These are phyloP conservation scores for Calidris pugnax DNA, from an alignment of 2,113 vertebrate genomes.

Conservation along the genomic window DNA sequence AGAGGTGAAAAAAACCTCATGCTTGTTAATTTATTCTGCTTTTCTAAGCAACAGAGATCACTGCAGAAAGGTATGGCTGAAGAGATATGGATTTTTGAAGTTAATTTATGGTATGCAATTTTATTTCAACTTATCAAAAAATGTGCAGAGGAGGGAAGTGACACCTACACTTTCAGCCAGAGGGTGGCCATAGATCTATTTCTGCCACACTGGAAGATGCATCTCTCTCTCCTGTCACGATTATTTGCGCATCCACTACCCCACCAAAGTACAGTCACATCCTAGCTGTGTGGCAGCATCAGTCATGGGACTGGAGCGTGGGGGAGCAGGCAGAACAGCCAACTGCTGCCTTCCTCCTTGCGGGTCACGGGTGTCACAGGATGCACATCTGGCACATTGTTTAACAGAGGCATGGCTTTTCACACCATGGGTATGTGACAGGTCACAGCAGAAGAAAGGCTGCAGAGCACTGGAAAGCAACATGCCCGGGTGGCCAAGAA, in stretches of 20 bases:
- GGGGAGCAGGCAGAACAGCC: not conserved
- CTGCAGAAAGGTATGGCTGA: slow-evolving; percentile 7
- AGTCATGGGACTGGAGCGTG: not conserved
- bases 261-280: slow-evolving; percentile 32
- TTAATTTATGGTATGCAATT: slow-evolving; percentile 21
- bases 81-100: not conserved
- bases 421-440: accelerated
- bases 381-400: not conserved
- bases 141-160: slow-evolving; percentile 43
- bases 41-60: not conserved
- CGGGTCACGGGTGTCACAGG: not conserved
- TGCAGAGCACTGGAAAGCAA: not conserved
- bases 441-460: not conserved
- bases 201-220: slow-evolving; percentile 37
- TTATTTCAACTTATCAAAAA: slow-evolving; percentile 41
- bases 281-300: not conserved
- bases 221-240: slow-evolving; percentile 50
- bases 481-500: not conserved
- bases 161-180: slow-evolving; percentile 59
- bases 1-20: not conserved
- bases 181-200: slow-evolving; percentile 56
- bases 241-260: slow-evolving; percentile 42
- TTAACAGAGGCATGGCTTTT: not conserved
- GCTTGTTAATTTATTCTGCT: not conserved
- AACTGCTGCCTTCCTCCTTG: not conserved